Conservation (phyloP, 2,797 vertebrate genomes). For the Myiothlypis coronata region DNA sequence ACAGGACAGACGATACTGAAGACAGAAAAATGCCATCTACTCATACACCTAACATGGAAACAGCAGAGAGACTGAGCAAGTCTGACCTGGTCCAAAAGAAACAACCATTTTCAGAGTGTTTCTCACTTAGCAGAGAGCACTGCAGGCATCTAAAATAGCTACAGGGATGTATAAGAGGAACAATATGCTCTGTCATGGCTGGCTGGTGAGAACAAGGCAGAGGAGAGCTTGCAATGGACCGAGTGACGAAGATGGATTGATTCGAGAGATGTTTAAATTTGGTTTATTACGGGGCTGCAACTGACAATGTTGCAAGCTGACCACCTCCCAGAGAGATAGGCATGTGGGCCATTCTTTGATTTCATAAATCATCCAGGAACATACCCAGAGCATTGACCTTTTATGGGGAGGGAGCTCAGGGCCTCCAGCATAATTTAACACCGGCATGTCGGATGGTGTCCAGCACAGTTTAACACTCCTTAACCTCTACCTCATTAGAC, state of each 20-base stretch:
- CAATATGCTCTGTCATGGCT: slow-evolving; percentile 19
- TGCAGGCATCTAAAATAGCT: not conserved
- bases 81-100: not conserved
- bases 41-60: not conserved
- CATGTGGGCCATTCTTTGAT: slow-evolving; percentile 51
- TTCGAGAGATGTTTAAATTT: slow-evolving; percentile 47
- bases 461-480: slow-evolving; percentile 71
- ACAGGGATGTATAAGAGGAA: not conserved
- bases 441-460: slow-evolving; percentile 58
- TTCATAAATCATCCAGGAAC: slow-evolving; percentile 67
- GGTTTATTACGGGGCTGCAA: slow-evolving; percentile 28
- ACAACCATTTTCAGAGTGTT: not conserved
- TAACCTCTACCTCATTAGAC: slow-evolving; percentile 71
- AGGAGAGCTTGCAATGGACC: not conserved
- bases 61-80: not conserved
- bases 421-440: slow-evolving; percentile 71
- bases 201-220: slow-evolving; percentile 32
- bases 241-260: slow-evolving; percentile 34
- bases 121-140: not conserved
- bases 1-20: not conserved
- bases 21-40: not conserved
- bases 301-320: slow-evolving; percentile 52
- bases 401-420: slow-evolving; percentile 49
- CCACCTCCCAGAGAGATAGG: slow-evolving; percentile 63
- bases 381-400: slow-evolving; percentile 45